Evolutionary conservation across 2,888 invertebrate species (phyloP).

Genomic region (Carcina quercana): DNA sequence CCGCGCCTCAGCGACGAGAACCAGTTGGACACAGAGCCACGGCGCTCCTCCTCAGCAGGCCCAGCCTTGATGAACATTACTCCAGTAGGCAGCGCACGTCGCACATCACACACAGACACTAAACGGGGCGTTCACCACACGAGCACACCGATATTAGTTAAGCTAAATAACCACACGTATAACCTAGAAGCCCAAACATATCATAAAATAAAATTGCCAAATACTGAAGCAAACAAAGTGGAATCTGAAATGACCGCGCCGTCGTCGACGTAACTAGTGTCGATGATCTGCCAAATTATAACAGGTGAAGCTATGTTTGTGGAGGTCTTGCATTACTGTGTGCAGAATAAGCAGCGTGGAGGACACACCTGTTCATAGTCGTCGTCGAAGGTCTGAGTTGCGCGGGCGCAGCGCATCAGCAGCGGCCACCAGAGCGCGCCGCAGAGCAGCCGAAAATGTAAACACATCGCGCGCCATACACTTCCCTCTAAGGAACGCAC

Average conservation of each 20-base stretch:
- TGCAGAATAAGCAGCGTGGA: slow-evolving; percentile 49
- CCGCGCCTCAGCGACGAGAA: slow-evolving; percentile 84
- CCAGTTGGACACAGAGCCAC: slow-evolving; percentile 85
- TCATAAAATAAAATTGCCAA: slow-evolving; percentile 35
- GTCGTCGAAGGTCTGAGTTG: slow-evolving; percentile 58
- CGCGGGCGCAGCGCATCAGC: slow-evolving; percentile 61
- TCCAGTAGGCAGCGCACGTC: slow-evolving; percentile 47
- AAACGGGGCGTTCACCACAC: slow-evolving; percentile 32
- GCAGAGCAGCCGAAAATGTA: slow-evolving; percentile 68
- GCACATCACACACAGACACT: slow-evolving; percentile 28
- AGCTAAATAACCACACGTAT: slow-evolving; percentile 41
- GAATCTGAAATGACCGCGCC: slow-evolving; percentile 51
- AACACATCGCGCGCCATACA: slow-evolving; percentile 72
- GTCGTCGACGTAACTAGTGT: slow-evolving; percentile 38
- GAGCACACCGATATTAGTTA: slow-evolving; percentile 42
- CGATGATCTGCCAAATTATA: slow-evolving; percentile 43
- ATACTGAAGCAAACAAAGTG: slow-evolving; percentile 51
- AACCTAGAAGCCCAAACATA: slow-evolving; percentile 52
- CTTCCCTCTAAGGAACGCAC: slow-evolving; percentile 67
- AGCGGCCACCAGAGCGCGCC: slow-evolving; percentile 70
- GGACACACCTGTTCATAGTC: slow-evolving; percentile 70
- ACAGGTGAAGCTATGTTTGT: slow-evolving; percentile 52
- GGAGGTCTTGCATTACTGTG: slow-evolving; percentile 34
- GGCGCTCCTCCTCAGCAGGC: slow-evolving; percentile 74
- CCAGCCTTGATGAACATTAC: slow-evolving; percentile 72